Percentiles rank a stretch among this genome's conserved stretches.
These are phyloP conservation scores for Paramormyrops kingsleyae DNA, from an alignment of 2,113 vertebrate genomes.

Conservation along the genomic window DNA sequence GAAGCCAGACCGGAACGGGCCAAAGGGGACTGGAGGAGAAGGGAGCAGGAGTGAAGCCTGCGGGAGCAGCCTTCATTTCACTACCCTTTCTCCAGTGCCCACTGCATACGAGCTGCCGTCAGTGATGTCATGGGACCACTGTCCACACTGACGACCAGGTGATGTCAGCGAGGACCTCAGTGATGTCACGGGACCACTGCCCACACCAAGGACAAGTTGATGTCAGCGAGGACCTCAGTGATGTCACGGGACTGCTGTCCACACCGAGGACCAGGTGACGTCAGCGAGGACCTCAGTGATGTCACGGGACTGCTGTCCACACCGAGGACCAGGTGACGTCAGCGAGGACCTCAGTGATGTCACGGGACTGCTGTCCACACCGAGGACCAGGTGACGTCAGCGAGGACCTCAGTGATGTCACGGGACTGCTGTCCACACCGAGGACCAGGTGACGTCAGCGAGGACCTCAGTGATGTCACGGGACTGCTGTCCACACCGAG, in stretches of 20 bases:
- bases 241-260: neutral
- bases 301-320: neutral
- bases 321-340: neutral
- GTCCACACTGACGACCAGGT: neutral
- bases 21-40: constrained; percentile 23
- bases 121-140: neutral
- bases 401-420: neutral
- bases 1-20: constrained; percentile 37
- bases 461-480: neutral
- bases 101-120: neutral
- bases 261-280: no score
- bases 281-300: neutral
- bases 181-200: neutral
- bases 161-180: neutral
- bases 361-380: neutral
- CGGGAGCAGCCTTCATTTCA: constrained; percentile 39
- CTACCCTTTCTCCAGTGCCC: constrained; percentile 15
- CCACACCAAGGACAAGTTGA: neutral
- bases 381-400: neutral
- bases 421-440: neutral
- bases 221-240: neutral
- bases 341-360: neutral
- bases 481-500: neutral
- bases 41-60: constrained; percentile 20
- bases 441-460: neutral